phyloP scores from a whole-genome alignment of 2,888 invertebrate genomes.

The Anoncus sp. region DNA sequence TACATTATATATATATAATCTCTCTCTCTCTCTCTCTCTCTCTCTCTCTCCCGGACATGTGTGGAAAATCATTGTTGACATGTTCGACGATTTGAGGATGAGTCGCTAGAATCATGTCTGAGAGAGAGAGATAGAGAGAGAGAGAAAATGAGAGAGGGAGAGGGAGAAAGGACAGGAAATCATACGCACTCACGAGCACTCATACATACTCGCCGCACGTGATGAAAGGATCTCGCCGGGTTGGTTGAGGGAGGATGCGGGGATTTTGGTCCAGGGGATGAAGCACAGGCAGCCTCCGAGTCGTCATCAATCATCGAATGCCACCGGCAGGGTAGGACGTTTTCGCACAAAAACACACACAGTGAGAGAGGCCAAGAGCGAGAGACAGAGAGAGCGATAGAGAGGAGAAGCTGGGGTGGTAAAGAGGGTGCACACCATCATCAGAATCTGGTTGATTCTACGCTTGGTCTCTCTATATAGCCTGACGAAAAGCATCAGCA shows the following conservation, averaged over 20 bases:
- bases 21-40: no score
- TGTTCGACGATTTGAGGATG: conserved; percentile 39
- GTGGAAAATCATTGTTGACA: conserved; percentile 43
- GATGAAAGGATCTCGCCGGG: conserved; percentile 46
- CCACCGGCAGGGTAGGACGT: conserved; percentile 79
- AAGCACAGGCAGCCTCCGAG: conserved; percentile 67
- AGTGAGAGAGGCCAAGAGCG: conserved; percentile 31
- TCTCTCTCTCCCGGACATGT: conserved; percentile 20
- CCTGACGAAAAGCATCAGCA: conserved; percentile 68
- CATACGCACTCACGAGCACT: conserved; percentile 55
- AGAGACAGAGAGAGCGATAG: conserved; percentile 26
- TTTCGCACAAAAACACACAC: conserved; percentile 77
- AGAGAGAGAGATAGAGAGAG: conserved; percentile 31
- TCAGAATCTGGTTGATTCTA: conserved; percentile 56
- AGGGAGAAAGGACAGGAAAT: conserved; percentile 45
- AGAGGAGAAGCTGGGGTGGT: conserved; percentile 25
- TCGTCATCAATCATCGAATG: conserved; percentile 82
- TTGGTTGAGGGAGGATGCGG: conserved; percentile 31
- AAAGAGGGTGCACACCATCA: conserved; percentile 44
- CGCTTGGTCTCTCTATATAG: conserved; percentile 32
- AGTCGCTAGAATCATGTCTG: conserved; percentile 40
- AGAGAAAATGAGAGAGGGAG: conserved; percentile 7
- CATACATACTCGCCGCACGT: conserved; percentile 46
- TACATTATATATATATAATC: neutral
- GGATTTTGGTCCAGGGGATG: conserved; percentile 39